Evolutionary conservation across 2,888 invertebrate species (phyloP), one percentile per base, ranked within the genome.

Genomic region (Ophion slaviceki): DNA sequence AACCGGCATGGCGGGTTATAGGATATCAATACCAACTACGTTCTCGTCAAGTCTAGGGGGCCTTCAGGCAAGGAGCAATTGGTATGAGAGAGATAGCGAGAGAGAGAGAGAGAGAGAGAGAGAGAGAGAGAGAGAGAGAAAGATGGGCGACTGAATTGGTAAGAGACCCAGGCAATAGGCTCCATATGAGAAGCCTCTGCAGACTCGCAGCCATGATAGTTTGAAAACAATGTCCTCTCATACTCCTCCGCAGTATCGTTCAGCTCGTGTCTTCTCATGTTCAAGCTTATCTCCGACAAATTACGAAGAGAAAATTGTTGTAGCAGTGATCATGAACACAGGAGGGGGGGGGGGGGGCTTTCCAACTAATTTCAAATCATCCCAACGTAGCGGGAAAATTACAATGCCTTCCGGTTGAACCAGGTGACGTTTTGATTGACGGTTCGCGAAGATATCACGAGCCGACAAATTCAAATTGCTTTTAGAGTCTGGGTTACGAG

Each of bases 91-190:
- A 70, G 14, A 70, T 24, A 1, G 24, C 1, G 70, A 70, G 17
- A 70, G 14, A 79, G 32, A 61, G 24, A 47, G 11, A 20, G 78
- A 79, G 70, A 70, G 17, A 70, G 14, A 79, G 28, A 61, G 24
- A 45, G 11, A 20, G 78, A 79, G 70, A 70, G 17, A 70, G 8
- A 79, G 32, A 61, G 24, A 47, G 11, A 20, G 74, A 64, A 61
- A 77, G 47, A 64, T 61, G 17, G 71, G 53, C 70, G 86, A 87
- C 80, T 86, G 84, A 87, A 85, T 88, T 88, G 84, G 81, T 82
- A 66, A 82, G 75, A 81, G 71, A 80, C 6, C 61, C 53, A 45
- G 47, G 40, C 66, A 66, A 68, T 59, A 45, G 28, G 57, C 28
- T 64, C 66, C 5, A 28, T 32, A 57, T 32, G 47, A 36, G 71